These are phyloP conservation scores for Carettochelys insculpta DNA, from an alignment of 2,113 vertebrate genomes.

Conservation along the genomic window DNA sequence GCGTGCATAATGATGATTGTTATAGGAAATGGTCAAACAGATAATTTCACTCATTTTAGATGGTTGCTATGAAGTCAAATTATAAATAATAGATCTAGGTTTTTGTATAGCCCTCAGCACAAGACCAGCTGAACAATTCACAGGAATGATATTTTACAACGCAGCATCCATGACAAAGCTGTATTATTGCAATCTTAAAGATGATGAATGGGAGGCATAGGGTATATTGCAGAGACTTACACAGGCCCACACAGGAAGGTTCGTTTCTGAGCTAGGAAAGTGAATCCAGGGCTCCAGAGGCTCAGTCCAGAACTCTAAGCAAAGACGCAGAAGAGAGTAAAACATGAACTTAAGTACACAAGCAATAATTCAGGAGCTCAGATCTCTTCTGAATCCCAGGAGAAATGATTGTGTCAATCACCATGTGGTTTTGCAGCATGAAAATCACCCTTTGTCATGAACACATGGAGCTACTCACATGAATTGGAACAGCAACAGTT, in stretches of 20 bases:
- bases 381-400: background rate
- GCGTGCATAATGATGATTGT: background rate
- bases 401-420: background rate
- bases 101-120: background rate
- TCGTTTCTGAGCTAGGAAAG: background rate
- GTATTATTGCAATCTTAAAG: background rate
- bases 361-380: accelerated
- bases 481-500: background rate
- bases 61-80: background rate
- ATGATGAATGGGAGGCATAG: background rate
- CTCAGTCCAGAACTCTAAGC: background rate
- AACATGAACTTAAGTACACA: background rate
- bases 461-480: background rate
- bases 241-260: background rate
- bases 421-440: background rate
- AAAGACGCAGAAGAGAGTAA: accelerated
- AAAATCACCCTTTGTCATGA: background rate
- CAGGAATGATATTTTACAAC: background rate
- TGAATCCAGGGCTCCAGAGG: accelerated
- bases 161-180: background rate
- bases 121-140: background rate
- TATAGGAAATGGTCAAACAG: background rate
- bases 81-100: background rate
- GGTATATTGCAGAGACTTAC: background rate
- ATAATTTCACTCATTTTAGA: background rate